Conservation (phyloP, 2,113 vertebrate species). For the Leucopsar rothschildi region DNA sequence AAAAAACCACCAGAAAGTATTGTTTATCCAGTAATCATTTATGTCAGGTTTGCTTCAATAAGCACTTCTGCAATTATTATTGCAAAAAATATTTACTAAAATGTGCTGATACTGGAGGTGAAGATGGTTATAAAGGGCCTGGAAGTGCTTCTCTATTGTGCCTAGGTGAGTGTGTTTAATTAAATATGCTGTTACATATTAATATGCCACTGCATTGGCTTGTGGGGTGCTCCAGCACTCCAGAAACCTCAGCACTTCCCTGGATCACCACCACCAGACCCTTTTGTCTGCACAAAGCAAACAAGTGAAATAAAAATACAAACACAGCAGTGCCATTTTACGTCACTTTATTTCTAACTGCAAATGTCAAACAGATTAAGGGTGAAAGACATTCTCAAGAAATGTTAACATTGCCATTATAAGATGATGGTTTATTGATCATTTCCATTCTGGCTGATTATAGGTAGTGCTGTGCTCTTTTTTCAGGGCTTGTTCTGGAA, state of each 20-base stretch:
- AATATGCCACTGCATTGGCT: neutral
- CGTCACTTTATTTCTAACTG: conserved; percentile 26
- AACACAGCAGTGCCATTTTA: neutral
- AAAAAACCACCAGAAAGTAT: neutral
- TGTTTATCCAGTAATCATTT: neutral
- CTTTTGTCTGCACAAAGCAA: conserved; percentile 27
- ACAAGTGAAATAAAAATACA: conserved; percentile 21
- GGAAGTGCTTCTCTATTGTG: neutral
- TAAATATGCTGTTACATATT: neutral
- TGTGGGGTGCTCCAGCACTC: neutral
- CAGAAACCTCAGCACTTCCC: neutral
- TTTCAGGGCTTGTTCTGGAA: neutral
- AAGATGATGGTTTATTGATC: neutral
- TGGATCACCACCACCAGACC: neutral
- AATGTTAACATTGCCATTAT: conserved; percentile 5
- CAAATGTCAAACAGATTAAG: conserved; percentile 41
- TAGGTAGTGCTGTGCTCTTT: neutral
- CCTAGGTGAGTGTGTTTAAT: neutral
- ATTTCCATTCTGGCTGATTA: conserved; percentile 2
- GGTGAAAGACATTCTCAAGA: neutral
- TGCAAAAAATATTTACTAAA: neutral
- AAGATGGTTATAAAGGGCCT: neutral
- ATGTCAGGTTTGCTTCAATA: neutral
- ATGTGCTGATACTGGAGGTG: neutral
- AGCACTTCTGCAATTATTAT: neutral